Conservation (phyloP, 2,888 invertebrate genomes). For the Cerastis leucographa region DNA sequence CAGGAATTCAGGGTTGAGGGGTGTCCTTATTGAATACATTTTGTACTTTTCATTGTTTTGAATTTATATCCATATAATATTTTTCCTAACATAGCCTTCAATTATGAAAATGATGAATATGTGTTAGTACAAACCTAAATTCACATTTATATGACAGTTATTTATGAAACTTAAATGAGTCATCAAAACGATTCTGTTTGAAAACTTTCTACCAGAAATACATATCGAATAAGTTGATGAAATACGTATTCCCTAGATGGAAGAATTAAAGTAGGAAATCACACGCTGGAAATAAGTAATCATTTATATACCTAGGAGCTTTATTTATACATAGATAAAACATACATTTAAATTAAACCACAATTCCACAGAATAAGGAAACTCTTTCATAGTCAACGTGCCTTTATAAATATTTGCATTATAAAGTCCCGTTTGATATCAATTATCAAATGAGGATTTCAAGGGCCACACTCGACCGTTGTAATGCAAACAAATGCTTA, state of each 20-base stretch:
- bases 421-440: conserved; percentile 74
- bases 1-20: conserved; percentile 4
- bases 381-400: conserved; percentile 76
- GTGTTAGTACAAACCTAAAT: background rate
- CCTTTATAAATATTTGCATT: conserved; percentile 80
- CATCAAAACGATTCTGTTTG: background rate
- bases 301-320: background rate
- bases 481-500: conserved; percentile 78
- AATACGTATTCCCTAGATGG: conserved; percentile 2
- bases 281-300: background rate
- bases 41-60: background rate
- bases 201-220: background rate
- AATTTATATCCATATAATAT: background rate
- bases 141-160: background rate
- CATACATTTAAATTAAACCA: conserved; percentile 30
- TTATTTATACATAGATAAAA: conserved; percentile 26
- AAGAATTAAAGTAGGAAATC: background rate
- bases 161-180: background rate
- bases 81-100: background rate
- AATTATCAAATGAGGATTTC: conserved; percentile 82
- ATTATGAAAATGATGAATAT: background rate
- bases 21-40: background rate
- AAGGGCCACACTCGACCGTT: conserved; percentile 82
- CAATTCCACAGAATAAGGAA: conserved; percentile 74
- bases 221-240: background rate